Base-by-base conservation (phyloP, 1,140 invertebrate genomes). In the Drosophila arawakana region DNA sequence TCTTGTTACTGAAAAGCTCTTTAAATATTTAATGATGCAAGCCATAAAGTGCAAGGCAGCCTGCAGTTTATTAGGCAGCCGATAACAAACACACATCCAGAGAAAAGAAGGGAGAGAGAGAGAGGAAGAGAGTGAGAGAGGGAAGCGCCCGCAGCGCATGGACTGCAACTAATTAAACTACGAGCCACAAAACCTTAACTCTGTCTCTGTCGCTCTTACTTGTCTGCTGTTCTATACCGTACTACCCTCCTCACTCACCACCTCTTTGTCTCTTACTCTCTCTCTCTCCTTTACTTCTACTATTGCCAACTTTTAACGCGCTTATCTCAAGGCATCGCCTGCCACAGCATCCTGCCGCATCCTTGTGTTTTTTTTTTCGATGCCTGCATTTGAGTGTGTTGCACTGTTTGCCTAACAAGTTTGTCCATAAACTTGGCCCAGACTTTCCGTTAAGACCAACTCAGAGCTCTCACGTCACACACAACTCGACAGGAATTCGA, bases 11-110 rank as follows among this genome's bases (percentile, higher is more conserved):
- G 74, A 85, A 85, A 57, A 85, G 78, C 78, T 76, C 70, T 85
- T 85, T 85, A 85, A 85, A 85, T 85, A 84, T 85, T 84, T 84
- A 76, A 84, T 85, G 81, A 78, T 78, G 81, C 66, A 63, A 58
- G 62, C 66, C 76, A 81, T 82, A 82, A 82, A 82, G 67, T 82
- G 80, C 72, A 76, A 73, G 62, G 13, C 47, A 55, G 65, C 34
- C 39, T 49, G 58, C 80, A 84, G 81, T 85, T 85, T 85, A 84
- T 85, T 81, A 75, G 78, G 66, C 49, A 75, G 49, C 50, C 81
- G 73, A 67, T 74, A 73, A 41, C 35, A 61, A 18, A 57, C 35
- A 57, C 15, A 34, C 34, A 37, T 30, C 25, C 0, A 30, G 25
- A 30, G 25, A 30, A 6, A 54, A 3, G 10, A 1, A 30, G 10